phyloP scores from a whole-genome alignment of 2,113 vertebrate species.

The Rhea pennata region DNA sequence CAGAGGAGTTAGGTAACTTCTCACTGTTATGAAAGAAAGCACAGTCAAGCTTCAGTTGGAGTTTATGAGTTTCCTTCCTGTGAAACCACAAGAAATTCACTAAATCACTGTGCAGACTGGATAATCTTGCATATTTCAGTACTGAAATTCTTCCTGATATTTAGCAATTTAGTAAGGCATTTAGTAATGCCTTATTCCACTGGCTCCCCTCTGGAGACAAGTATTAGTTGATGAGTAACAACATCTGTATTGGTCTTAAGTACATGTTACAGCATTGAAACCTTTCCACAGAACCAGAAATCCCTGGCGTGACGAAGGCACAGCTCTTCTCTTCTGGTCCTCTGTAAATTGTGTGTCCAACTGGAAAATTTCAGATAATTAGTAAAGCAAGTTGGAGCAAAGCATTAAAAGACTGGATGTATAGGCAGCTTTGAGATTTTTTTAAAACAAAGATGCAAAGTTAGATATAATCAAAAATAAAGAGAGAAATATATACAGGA shows the following conservation, averaged over 20 bases:
- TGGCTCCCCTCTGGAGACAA: neutral
- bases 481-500: neutral
- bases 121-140: neutral
- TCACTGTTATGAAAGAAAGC: neutral
- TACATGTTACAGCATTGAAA: neutral
- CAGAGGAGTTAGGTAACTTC: neutral
- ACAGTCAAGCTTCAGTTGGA: neutral
- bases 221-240: neutral
- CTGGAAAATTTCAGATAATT: neutral
- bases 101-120: neutral
- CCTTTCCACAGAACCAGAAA: neutral
- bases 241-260: neutral
- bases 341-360: neutral
- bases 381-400: neutral
- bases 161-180: neutral
- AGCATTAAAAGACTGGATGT: neutral
- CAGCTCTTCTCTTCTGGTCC: neutral
- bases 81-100: neutral
- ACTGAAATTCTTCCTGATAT: neutral
- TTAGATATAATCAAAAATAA: neutral
- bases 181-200: neutral
- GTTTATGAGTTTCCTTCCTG: neutral
- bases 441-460: neutral
- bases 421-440: neutral
- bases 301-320: neutral